Evolutionary conservation across 2,888 invertebrate genomes (phyloP), one percentile per base, ranked within the genome.

Genomic region (Anorthoa munda): DNA sequence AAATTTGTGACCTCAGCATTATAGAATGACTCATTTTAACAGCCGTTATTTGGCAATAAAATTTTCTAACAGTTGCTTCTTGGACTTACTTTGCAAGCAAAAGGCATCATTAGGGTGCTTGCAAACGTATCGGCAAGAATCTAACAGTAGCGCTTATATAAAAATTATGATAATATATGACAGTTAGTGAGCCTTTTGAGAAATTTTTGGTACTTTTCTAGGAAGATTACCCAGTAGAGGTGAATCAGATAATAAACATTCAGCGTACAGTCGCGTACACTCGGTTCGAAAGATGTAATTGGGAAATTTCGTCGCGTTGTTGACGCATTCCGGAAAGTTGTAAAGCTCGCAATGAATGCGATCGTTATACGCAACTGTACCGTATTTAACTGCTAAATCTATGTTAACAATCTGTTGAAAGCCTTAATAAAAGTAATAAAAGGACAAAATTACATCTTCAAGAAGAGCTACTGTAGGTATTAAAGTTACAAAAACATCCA

Each of bases 41-140:
- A 90, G 90, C 92, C 92, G 93, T 93, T 93, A 94, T 92, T 91
- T 92, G 89, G 91, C 92, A 90, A 92, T 94, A 94, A 95, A 92
- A 90, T 90, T 89, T 93, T 91, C 89, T 90, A 91, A 89, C 88
- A 87, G 87, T 77, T 75, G 85, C 87, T 86, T 87, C 87, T 87
- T 77, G 84, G 76, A 90, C 88, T 81, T 73, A 83, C 83, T 88
- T 84, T 76, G 91, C 89, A 92, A 90, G 84, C 84, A 87, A 89
- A 91, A 86, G 61, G 79, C 87, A 85, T 86, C 85, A 90, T 91
- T 87, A 82, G 60, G 60, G 61, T 83, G 81, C 80, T 61, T 72
- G 65, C 63, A 66, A 60, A 76, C 75, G 58, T 79, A 80, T 83
- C 76, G 60, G 60, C 45, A 64, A 18, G 64, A 72, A 77, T 78